These are phyloP conservation scores for Calameuta filiformis DNA, from an alignment of 2,888 invertebrate species.

Conservation along the genomic window DNA sequence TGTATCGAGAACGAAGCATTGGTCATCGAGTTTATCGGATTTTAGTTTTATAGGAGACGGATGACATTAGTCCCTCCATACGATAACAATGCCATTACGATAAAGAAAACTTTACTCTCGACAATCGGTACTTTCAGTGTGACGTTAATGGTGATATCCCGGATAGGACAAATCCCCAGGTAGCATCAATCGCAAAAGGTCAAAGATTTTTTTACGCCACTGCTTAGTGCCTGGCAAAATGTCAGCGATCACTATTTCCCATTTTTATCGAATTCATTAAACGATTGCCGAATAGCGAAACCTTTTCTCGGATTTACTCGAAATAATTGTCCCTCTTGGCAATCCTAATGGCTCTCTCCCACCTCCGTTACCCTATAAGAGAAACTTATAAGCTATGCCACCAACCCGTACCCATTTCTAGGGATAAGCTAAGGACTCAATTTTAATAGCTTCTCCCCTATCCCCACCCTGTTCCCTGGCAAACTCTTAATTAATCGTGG, in stretches of 20 bases:
- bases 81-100: not conserved
- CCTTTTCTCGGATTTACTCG: not conserved
- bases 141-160: not conserved
- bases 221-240: not conserved
- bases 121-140: not conserved
- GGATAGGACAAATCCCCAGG: not conserved
- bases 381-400: not conserved
- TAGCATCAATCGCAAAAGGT: not conserved
- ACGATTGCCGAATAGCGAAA: not conserved
- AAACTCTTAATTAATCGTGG: conserved; percentile 29
- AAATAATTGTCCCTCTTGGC: not conserved
- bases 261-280: not conserved
- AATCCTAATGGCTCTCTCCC: not conserved
- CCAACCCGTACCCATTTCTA: not conserved
- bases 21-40: not conserved
- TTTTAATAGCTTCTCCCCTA: not conserved
- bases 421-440: not conserved
- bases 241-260: not conserved
- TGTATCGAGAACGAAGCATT: not conserved
- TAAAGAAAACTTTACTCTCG: not conserved
- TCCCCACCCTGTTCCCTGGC: not conserved
- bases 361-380: not conserved
- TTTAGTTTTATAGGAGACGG: not conserved
- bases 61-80: not conserved
- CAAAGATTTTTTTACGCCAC: not conserved